phyloP scores from a whole-genome alignment of 1,140 invertebrate genomes.

The Physella acuta region DNA sequence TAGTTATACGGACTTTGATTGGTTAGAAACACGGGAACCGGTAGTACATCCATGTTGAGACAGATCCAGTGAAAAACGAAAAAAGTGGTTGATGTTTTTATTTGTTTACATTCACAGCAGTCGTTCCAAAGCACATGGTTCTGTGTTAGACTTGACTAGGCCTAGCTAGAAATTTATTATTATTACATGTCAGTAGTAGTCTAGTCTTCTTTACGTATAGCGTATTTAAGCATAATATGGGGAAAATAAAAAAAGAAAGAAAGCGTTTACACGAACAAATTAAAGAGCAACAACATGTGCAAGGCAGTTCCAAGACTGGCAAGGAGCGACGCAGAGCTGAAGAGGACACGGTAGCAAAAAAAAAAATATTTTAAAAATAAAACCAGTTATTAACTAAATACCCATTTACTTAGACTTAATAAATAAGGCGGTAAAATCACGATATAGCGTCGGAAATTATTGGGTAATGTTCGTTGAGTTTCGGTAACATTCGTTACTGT shows the following conservation, averaged over 20 bases:
- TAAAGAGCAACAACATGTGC: constrained; percentile 17
- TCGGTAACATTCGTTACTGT: too few species aligned
- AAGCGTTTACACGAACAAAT: constrained; percentile 24
- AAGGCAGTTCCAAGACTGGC: constrained; percentile 8
- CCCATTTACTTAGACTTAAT: neutral
- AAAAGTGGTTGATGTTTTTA: too few species aligned
- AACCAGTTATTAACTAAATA: neutral
- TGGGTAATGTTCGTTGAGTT: too few species aligned
- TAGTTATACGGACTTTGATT: neutral
- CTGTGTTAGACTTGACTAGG: too few species aligned
- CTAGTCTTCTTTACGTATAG: too few species aligned
- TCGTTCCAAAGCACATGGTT: too few species aligned
- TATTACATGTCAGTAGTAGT: too few species aligned
- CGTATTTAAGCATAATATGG: constrained; percentile 22
- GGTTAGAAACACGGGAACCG: neutral
- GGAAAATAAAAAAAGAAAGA: constrained; percentile 21
- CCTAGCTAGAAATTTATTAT: too few species aligned
- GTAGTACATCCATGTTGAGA: neutral
- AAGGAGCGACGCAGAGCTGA: constrained; percentile 17
- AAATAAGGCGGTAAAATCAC: too few species aligned
- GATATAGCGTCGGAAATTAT: too few species aligned
- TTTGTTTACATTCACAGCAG: too few species aligned
- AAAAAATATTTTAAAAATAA: neutral
- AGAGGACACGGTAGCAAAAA: constrained; percentile 15
- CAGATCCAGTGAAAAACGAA: neutral